These are phyloP conservation scores for Odocoileus hemionus DNA, from an alignment of 2,113 vertebrate genomes.

Conservation along the genomic window DNA sequence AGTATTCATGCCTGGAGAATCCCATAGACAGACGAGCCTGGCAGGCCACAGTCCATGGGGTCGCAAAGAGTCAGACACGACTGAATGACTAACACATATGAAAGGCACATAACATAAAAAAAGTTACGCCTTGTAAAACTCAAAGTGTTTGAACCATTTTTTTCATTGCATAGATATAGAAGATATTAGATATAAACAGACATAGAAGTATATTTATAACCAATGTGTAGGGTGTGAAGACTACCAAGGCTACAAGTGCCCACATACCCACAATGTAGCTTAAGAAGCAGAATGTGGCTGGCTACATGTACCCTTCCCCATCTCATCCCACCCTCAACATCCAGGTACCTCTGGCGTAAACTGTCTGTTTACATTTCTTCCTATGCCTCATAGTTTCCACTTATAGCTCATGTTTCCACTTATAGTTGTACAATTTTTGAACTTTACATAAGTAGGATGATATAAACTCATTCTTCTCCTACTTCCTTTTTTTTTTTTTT, in stretches of 20 bases:
- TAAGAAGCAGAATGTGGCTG: accelerated
- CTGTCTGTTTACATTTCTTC: neutral
- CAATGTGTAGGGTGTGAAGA: neutral
- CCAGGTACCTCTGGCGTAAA: neutral
- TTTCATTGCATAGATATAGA: neutral
- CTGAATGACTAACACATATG: neutral
- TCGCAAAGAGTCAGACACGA: neutral
- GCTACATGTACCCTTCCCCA: accelerated
- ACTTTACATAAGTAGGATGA: neutral
- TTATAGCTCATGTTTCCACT: neutral
- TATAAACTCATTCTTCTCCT: neutral
- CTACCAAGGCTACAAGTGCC: neutral
- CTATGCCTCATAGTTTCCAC: neutral
- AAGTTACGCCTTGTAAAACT: neutral
- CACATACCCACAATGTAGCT: neutral
- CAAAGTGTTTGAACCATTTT: neutral
- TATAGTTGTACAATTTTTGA: neutral
- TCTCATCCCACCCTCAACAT: accelerated
- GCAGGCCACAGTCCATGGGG: neutral
- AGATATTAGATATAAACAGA: neutral
- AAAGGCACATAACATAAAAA: neutral
- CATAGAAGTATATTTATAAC: neutral
- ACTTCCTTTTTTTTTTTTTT: neutral
- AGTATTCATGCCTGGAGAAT: neutral
- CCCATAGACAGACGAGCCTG: neutral